These are phyloP conservation scores for Sinopyrophorus schimmeli DNA, from an alignment of 2,888 invertebrate genomes.

Conservation along the genomic window DNA sequence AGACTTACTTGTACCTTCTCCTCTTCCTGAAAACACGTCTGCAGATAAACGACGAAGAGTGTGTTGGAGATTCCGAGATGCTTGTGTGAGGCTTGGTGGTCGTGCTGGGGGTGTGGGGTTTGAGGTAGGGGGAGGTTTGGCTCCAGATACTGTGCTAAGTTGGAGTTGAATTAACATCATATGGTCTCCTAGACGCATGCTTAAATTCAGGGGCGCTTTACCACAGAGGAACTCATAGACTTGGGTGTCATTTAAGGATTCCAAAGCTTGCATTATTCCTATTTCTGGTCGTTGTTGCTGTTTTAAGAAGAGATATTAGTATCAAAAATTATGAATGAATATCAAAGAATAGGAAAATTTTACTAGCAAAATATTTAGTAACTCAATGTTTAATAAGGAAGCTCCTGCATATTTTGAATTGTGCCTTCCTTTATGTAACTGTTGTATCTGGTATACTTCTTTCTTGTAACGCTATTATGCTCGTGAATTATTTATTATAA, in stretches of 20 bases:
- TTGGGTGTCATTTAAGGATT: constrained; percentile 91
- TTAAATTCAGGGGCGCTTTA: constrained; percentile 89
- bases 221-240: constrained; percentile 96
- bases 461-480: too few species aligned
- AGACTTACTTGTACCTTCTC: constrained; percentile 45
- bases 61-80: constrained; percentile 88
- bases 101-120: constrained; percentile 54
- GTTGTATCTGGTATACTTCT: too few species aligned
- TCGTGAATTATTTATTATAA: too few species aligned
- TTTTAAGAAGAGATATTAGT: constrained; percentile 39
- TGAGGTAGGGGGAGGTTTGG: constrained; percentile 59
- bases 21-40: constrained; percentile 75
- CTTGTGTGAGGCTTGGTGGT: constrained; percentile 72
- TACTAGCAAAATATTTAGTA: too few species aligned
- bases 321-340: too few species aligned
- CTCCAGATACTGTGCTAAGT: constrained; percentile 79
- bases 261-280: constrained; percentile 94
- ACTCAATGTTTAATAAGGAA: too few species aligned
- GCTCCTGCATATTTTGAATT: too few species aligned
- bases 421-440: too few species aligned
- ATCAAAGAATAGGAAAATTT: too few species aligned
- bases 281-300: constrained; percentile 91
- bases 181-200: constrained; percentile 94
- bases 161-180: constrained; percentile 97
- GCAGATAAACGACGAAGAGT: constrained; percentile 88